phyloP scores from a whole-genome alignment of 1,140 invertebrate species.

The Bombus breviceps region DNA sequence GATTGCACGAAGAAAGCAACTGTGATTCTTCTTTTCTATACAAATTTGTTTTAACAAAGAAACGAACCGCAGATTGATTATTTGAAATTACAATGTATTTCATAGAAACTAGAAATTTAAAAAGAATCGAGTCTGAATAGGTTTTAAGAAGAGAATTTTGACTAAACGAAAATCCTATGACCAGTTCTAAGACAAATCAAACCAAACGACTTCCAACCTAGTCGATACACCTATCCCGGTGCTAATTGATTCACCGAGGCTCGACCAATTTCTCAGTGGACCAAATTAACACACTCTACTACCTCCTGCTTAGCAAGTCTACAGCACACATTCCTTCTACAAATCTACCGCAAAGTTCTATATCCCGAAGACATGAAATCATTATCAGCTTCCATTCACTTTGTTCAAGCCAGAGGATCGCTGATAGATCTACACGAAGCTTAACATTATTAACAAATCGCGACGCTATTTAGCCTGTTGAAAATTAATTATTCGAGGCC shows the following conservation, averaged over 20 bases:
- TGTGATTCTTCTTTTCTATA: neutral
- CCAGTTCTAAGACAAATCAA: neutral
- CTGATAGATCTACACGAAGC: neutral
- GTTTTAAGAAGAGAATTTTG: neutral
- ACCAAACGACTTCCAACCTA: neutral
- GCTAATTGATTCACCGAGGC: slow-evolving; percentile 17
- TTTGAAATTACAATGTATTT: neutral
- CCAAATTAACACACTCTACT: slow-evolving; percentile 32
- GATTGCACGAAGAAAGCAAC: neutral
- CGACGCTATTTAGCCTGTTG: neutral
- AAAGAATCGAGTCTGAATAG: no score
- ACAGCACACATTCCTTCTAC: neutral
- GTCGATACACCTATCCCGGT: neutral
- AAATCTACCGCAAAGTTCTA: neutral
- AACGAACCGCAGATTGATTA: neutral
- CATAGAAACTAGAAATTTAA: neutral
- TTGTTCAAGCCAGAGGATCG: neutral
- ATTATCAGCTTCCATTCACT: neutral
- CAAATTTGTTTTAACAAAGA: neutral
- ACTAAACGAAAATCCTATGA: neutral
- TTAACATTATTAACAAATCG: neutral
- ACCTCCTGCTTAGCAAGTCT: neutral
- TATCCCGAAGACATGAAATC: neutral
- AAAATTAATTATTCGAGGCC: neutral
- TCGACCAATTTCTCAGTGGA: neutral